These are phyloP conservation scores for Psettodes erumei DNA, from an alignment of 2,113 vertebrate genomes.

Conservation along the genomic window DNA sequence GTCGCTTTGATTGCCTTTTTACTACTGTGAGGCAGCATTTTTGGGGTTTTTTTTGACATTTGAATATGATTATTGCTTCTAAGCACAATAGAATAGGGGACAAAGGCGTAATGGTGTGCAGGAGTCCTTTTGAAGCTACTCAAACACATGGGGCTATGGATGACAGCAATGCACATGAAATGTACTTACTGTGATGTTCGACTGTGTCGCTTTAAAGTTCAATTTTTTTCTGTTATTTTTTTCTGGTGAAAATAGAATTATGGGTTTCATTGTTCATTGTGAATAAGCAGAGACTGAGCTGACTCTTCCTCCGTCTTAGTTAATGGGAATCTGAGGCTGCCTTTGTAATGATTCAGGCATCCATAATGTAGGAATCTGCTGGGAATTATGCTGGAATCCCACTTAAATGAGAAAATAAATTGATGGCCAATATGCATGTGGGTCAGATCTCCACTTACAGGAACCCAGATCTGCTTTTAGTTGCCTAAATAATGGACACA, in stretches of 20 bases:
- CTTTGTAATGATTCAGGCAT: conserved; percentile 68
- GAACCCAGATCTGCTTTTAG: conserved; percentile 68
- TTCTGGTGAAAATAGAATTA: no score
- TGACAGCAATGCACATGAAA: neutral
- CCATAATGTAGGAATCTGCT: conserved; percentile 67
- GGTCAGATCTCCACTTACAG: conserved; percentile 72
- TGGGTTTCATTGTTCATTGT: conserved; percentile 2
- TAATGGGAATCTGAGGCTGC: conserved; percentile 76
- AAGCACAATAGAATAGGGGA: conserved; percentile 27
- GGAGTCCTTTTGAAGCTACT: conserved; percentile 17
- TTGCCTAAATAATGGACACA: conserved; percentile 47
- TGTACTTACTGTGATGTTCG: neutral
- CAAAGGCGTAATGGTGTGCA: neutral
- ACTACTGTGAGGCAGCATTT: conserved; percentile 34
- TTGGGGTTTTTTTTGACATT: conserved; percentile 31
- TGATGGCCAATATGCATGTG: conserved; percentile 78
- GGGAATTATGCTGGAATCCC: conserved; percentile 79
- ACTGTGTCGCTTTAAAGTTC: neutral
- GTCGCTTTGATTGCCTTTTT: conserved; percentile 54
- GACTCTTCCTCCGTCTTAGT: conserved; percentile 59
- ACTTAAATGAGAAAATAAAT: conserved; percentile 82
- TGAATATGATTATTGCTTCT: conserved; percentile 30
- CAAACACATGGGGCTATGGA: neutral
- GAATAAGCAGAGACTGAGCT: conserved; percentile 20
- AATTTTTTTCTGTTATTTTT: no score